Conservation (phyloP, 1,140 invertebrate species). For the Atopsyche davidsoni region DNA sequence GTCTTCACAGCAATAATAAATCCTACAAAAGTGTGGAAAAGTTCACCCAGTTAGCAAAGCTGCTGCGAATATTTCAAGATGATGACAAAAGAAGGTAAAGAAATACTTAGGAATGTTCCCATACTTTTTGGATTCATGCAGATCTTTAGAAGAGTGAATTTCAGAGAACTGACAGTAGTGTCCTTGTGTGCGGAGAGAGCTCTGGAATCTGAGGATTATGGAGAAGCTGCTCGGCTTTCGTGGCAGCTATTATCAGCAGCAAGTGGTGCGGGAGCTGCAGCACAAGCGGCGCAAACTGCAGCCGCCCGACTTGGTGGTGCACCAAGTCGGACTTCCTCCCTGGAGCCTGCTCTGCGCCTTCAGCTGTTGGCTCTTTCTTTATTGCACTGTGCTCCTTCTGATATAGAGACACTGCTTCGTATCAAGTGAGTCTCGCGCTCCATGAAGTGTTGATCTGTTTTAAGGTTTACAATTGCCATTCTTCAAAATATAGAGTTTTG, state of each 20-base stretch:
- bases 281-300: constrained; percentile 3
- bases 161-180: constrained; percentile 22
- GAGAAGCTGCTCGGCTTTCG: constrained; percentile 12
- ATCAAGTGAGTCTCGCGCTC: constrained; percentile 14
- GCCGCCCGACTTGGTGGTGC: constrained; percentile 20
- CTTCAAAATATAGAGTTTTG: not conserved
- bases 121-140: no score
- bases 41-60: constrained; percentile 23
- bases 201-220: constrained; percentile 22
- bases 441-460: not conserved
- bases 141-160: no score
- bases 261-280: constrained; percentile 3
- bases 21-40: constrained; percentile 25
- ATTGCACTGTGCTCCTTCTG: constrained; percentile 20
- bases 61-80: constrained; percentile 18
- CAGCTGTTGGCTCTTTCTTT: constrained; percentile 22
- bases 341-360: constrained; percentile 15
- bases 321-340: constrained; percentile 3
- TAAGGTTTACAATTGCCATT: constrained; percentile 2
- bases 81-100: constrained; percentile 27
- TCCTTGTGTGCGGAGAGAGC: constrained; percentile 27
- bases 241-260: constrained; percentile 11
- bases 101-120: not conserved
- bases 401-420: constrained; percentile 22
- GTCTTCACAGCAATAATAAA: constrained; percentile 24